Evolutionary conservation across 2,888 invertebrate genomes (phyloP).

Genomic region (Brachyptera putata): DNA sequence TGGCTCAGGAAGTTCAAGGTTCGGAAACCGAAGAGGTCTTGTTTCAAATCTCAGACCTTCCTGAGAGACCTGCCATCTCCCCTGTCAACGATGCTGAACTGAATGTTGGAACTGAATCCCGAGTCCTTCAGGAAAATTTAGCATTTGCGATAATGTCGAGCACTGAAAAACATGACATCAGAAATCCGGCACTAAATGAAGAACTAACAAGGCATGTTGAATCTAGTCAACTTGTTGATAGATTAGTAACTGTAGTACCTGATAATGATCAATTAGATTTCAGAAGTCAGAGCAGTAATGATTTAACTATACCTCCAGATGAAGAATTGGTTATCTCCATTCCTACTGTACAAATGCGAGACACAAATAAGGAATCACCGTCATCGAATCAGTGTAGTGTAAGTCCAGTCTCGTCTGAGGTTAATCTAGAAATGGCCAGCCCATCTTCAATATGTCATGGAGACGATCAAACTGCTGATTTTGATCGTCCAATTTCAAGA

Average conservation of each 20-base stretch:
- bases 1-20: not conserved
- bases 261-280: no score
- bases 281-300: no score
- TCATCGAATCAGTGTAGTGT: slow-evolving; percentile 12
- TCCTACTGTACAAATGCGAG: not conserved
- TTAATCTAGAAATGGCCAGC: slow-evolving; percentile 20
- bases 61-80: not conserved
- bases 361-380: not conserved
- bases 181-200: not conserved
- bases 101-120: not conserved
- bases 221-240: not conserved
- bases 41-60: not conserved
- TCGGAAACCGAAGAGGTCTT: not conserved
- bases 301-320: not conserved
- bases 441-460: not conserved
- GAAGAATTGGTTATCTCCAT: slow-evolving; percentile 13
- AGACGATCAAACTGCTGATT: slow-evolving; percentile 5
- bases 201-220: no score
- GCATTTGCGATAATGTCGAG: no score
- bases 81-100: not conserved
- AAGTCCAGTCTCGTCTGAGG: slow-evolving; percentile 28
- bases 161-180: not conserved
- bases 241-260: not conserved
- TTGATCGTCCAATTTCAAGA: slow-evolving; percentile 28
- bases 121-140: no score